Percentiles rank a stretch among this genome's conserved stretches.
These are phyloP conservation scores for Cryptophagus acutangulus DNA, from an alignment of 2,888 invertebrate genomes.

Conservation along the genomic window DNA sequence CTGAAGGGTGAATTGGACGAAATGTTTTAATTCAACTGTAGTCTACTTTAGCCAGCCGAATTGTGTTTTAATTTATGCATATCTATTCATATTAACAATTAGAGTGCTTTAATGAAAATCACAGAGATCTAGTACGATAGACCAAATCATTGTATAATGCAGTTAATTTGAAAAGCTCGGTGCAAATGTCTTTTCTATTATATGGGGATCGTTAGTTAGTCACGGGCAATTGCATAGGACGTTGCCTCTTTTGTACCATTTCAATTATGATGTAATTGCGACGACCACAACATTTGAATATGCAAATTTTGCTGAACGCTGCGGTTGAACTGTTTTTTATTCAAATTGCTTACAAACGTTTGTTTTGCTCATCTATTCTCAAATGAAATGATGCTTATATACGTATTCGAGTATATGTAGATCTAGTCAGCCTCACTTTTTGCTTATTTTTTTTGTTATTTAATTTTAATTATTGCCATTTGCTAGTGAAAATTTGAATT, in stretches of 20 bases:
- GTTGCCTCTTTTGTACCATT: slow-evolving; percentile 42
- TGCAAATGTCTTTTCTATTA: slow-evolving; percentile 31
- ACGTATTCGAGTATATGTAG: too few species aligned
- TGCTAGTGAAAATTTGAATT: slow-evolving; percentile 9
- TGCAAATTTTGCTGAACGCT: slow-evolving; percentile 39
- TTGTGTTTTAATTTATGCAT: too few species aligned
- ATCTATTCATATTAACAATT: too few species aligned
- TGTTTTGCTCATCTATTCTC: slow-evolving; percentile 37
- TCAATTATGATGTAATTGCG: slow-evolving; percentile 47
- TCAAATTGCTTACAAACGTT: slow-evolving; percentile 41
- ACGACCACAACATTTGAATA: slow-evolving; percentile 46
- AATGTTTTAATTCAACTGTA: too few species aligned
- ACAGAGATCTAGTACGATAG: too few species aligned
- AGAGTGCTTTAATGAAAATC: too few species aligned
- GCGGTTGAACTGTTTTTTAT: slow-evolving; percentile 36
- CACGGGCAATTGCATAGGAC: slow-evolving; percentile 36
- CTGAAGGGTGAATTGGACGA: too few species aligned
- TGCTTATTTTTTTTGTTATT: slow-evolving; percentile 18
- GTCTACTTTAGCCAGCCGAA: too few species aligned
- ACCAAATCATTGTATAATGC: slow-evolving; percentile 8
- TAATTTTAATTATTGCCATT: slow-evolving; percentile 26
- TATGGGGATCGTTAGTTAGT: slow-evolving; percentile 34
- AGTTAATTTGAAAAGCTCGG: slow-evolving; percentile 11
- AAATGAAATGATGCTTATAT: too few species aligned
- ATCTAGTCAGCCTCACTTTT: too few species aligned